phyloP scores from a whole-genome alignment of 2,113 vertebrate genomes.

The Microcebus jonahi region DNA sequence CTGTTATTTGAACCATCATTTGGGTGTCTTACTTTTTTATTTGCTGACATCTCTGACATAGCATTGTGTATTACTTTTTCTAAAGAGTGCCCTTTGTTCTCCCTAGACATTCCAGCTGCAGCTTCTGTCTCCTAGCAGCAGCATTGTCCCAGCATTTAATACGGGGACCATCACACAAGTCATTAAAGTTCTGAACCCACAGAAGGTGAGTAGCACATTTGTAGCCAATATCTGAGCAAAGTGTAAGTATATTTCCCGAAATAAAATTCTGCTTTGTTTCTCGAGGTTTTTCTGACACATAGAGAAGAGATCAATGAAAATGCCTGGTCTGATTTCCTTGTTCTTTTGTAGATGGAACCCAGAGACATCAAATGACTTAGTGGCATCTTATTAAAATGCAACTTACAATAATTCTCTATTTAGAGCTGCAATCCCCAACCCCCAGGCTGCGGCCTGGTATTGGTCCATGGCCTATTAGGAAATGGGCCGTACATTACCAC shows the following conservation, averaged over 20 bases:
- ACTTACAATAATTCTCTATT: conserved; percentile 33
- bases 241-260: background rate
- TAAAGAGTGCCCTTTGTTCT: conserved; percentile 67
- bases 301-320: conserved; percentile 47
- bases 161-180: conserved; percentile 98
- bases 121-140: conserved; percentile 99
- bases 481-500: no score
- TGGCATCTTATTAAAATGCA: conserved; percentile 56
- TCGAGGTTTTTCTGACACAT: conserved; percentile 25
- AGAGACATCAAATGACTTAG: conserved; percentile 44
- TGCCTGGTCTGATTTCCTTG: conserved; percentile 3
- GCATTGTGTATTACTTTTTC: background rate
- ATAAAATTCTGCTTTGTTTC: conserved; percentile 52
- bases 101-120: conserved; percentile 99
- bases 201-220: conserved; percentile 91
- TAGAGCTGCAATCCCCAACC: background rate
- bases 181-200: conserved; percentile 99
- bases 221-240: background rate
- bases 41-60: background rate
- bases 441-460: no score
- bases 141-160: conserved; percentile 96
- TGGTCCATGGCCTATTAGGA: no score
- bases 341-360: conserved; percentile 41
- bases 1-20: background rate
- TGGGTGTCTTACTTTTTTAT: background rate